Base-by-base conservation (phyloP, 2,888 invertebrate species). In the Drosophila macrospina region DNA sequence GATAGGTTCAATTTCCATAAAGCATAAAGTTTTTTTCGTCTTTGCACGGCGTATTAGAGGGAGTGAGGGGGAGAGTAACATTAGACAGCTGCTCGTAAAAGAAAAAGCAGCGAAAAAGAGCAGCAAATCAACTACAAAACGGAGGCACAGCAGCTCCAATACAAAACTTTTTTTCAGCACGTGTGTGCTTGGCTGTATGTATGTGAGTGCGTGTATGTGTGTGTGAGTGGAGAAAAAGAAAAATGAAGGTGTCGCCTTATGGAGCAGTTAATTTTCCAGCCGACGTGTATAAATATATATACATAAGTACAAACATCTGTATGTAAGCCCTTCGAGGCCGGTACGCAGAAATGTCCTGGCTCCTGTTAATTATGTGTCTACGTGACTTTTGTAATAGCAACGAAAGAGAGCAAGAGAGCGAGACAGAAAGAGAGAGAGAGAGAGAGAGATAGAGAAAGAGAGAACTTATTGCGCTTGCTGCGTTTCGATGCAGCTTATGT, bases 1-100 rank as follows among this genome's bases (percentile, higher is more conserved):
- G 51, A 72, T 62, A 83, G 76, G 89, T 85, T 88, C 80, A 89
- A 89, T 85, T 86, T 83, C 78, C 87, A 85, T 89, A 89, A 85
- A 74, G 61, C 87, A 83, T 81, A 74, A 86, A 73, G 73, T 74
- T 76, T 76, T 24, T 39, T 45, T 48, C 65, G 60, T 26, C 11
- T 55, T 73, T 41, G 10, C 28, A 13, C 8, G 11, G 24, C n/a
- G 6, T 51, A 10, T 45, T 30, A 13, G 2, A 5, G 39, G 30
- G n/a, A n/a, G 5, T n/a, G 32, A 10, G 28, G 20, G 34, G n/a
- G 7, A 20, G 47, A 7, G 60, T 28, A 63, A 65, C 71, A 70
- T 77, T 76, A 79, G 79, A 77, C 81, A 85, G 86, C 74, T 74
- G 82, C 57, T 87, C 86, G 66, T 77, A 88, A 80, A 69, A 56